Evolutionary conservation across 2,888 invertebrate genomes (phyloP), one percentile per base, ranked within the genome.

Genomic region (Heliconius hortense): DNA sequence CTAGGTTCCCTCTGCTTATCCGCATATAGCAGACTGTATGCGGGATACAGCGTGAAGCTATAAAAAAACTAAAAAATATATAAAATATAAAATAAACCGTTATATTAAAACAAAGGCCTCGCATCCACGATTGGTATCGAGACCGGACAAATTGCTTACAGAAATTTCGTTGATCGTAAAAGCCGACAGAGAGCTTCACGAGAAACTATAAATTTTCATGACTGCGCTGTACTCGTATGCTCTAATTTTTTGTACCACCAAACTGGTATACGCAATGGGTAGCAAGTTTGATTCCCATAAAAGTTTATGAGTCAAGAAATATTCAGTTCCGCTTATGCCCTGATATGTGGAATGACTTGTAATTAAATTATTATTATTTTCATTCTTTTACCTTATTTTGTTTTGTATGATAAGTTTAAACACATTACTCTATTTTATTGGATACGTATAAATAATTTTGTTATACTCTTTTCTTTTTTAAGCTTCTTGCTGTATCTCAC

Each of bases 121-220:
- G 21, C 69, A 77, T 76, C 77, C 77, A 78, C 77, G 80, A 79
- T 80, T 80, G 78, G 80, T 81, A 81, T 81, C 81, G 82, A 79
- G 80, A 80, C 79, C 81, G 82, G 86, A 87, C 87, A 87, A 88
- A 88, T 87, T 87, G 84, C 83, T 79, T 79, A 81, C 82, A 84
- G 84, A 84, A 85, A 84, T 84, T 84, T 84, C 83, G 80, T 81
- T 84, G 84, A 84, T 75, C 80, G 77, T 82, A 79, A 78, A 77
- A 77, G 78, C 82, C 82, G 82, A 81, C 81, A 80, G 85, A 84
- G 81, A 79, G 81, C 77, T 86, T 87, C 86, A 81, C 82, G 81
- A 84, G 87, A 87, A 85, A 84, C 86, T 87, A 90, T 89, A 88
- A 89, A 90, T 89, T 90, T 90, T 90, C 89, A 90, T 89, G 89